A percentile compares a stretch with the other conserved stretches of the same genome.
Evolutionary conservation across 2,113 vertebrate species (phyloP).

Genomic region (Spheniscus mendiculus): DNA sequence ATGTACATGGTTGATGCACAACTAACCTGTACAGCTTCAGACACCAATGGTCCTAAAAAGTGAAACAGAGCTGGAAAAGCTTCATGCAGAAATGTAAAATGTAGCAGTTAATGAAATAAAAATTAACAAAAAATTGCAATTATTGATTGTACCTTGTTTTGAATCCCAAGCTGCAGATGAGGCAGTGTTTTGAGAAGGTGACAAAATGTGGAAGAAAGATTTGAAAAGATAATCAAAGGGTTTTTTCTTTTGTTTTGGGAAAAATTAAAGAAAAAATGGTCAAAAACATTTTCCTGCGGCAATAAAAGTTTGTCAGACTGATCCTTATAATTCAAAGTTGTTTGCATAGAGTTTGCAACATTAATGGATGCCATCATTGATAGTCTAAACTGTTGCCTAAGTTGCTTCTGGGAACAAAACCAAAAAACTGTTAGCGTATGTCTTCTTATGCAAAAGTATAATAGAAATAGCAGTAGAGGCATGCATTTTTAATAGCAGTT

Average conservation of each 20-base stretch:
- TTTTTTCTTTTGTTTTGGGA: background rate
- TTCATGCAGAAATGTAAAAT: background rate
- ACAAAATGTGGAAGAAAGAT: background rate
- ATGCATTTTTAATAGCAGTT: background rate
- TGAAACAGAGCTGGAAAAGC: background rate
- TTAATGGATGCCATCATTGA: background rate
- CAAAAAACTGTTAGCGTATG: background rate
- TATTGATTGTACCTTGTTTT: background rate
- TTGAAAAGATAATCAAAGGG: background rate
- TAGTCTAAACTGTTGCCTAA: background rate
- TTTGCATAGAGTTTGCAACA: background rate
- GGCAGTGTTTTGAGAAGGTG: background rate
- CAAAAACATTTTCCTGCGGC: background rate
- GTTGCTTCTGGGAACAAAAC: background rate
- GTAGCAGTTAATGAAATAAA: background rate
- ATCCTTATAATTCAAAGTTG: background rate
- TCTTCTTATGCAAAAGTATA: background rate
- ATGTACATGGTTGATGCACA: background rate
- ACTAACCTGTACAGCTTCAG: background rate
- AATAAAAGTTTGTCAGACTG: background rate
- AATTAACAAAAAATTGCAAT: background rate
- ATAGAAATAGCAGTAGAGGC: background rate
- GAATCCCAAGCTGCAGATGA: background rate
- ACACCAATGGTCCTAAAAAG: background rate
- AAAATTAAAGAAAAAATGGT: background rate